A percentile compares a stretch with the other conserved stretches of the same genome.
Evolutionary conservation across 2,888 invertebrate genomes (phyloP).

Genomic region (Cyclophora punctaria): DNA sequence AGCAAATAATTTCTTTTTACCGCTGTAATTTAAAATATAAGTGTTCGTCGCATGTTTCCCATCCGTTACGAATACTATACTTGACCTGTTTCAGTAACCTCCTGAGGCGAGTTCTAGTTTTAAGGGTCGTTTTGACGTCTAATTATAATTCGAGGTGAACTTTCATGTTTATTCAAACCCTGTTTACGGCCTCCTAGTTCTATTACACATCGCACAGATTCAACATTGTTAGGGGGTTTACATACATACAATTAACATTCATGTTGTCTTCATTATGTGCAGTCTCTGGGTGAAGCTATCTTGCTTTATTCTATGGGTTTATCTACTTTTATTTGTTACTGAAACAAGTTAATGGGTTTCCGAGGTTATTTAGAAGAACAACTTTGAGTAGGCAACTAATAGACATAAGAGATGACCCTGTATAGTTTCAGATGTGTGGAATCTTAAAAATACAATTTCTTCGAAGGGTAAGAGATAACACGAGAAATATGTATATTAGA

Average conservation of each 20-base stretch:
- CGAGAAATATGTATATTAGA: slow-evolving; percentile 5
- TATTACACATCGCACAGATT: slow-evolving; percentile 17
- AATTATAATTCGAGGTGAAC: slow-evolving; percentile 34
- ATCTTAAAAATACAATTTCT: neutral
- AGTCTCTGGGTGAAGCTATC: no score
- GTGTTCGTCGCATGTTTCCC: slow-evolving; percentile 31
- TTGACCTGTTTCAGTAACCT: slow-evolving; percentile 49
- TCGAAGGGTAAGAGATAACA: neutral
- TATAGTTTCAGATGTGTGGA: neutral
- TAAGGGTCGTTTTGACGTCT: slow-evolving; percentile 30
- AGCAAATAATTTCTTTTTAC: slow-evolving; percentile 12
- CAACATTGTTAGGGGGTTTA: slow-evolving; percentile 19
- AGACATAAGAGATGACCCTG: neutral
- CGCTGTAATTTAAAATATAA: slow-evolving; percentile 12
- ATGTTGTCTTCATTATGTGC: slow-evolving; percentile 15
- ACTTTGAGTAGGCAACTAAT: no score
- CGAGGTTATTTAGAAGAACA: no score
- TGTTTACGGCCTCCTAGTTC: slow-evolving; percentile 19
- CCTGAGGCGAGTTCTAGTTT: slow-evolving; percentile 28
- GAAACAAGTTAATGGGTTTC: no score
- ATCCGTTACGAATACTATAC: slow-evolving; percentile 45
- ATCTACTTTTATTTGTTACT: no score
- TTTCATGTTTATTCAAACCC: slow-evolving; percentile 31
- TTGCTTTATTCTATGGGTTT: no score
- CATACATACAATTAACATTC: slow-evolving; percentile 17